Evolutionary conservation across 1,140 invertebrate genomes (phyloP), one percentile per base, ranked within the genome.

Genomic region (Heliconius himera): DNA sequence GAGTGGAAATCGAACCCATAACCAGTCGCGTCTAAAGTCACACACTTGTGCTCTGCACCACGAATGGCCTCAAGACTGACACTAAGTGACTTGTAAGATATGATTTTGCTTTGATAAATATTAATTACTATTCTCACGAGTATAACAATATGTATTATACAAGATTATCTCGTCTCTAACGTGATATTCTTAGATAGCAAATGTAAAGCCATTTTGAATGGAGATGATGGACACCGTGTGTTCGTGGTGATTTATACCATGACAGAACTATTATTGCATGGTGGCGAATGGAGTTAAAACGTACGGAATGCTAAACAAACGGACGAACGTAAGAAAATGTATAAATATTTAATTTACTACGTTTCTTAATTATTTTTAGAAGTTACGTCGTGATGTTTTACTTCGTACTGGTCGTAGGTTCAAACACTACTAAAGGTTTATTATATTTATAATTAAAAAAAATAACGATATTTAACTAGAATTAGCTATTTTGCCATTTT

Each of bases 191-290:
- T 70, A 38, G 60, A 29, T 66, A 66, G 66, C 36, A 75, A 33
- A 20, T 76, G 56, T 46, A 20, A 70, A 29, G 46, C 16, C 56
- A 80, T 76, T 76, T 77, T 78, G 76, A 66, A 66, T 70, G 60
- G 73, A 78, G 74, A 76, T 88, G 82, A 86, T 88, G 78, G 83
- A 83, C 81, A 83, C 78, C 83, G 77, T 51, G 79, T 86, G 86
- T 83, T 74, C n/a, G 26, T 73, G 66, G 74, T 70, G 74, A 76
- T 76, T 76, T 76, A 76, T 76, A 70, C 16, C 38, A 70, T 76
- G 66, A 76, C 41, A 70, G 56, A 4, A 20, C 60, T 70, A 70
- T 76, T 76, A 33, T 70, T 70, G 60, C 13, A 18, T 29, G 11
- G 9, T 66, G 60, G 22, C 26, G 60, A 66, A 22, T 66, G 9